phyloP scores from a whole-genome alignment of 1,140 invertebrate genomes.

The Scaptomyza hsui region DNA sequence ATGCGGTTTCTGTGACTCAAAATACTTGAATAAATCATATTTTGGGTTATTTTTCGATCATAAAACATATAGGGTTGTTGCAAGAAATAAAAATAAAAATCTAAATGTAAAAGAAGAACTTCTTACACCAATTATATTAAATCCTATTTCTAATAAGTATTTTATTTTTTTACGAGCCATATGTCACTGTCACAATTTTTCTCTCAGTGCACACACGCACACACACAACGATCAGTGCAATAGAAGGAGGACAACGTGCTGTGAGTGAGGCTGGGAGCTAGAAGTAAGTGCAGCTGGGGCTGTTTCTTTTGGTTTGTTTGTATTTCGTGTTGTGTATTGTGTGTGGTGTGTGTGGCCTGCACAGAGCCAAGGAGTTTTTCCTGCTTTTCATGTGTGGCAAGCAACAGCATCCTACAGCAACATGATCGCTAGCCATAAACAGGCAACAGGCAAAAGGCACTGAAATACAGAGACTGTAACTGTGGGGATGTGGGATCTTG shows the following conservation, averaged over 20 bases:
- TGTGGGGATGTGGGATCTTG: constrained; percentile 1
- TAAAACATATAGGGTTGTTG: no score
- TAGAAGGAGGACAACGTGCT: constrained; percentile 62
- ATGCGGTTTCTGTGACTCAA: no score
- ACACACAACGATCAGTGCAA: constrained; percentile 28
- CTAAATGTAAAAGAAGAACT: no score
- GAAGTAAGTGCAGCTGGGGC: constrained; percentile 12
- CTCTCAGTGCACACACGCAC: not conserved
- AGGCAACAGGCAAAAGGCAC: constrained; percentile 36
- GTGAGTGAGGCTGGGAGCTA: constrained; percentile 21
- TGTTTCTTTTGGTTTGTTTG: not conserved
- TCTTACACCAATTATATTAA: no score
- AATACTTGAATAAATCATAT: no score
- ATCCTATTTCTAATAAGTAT: no score
- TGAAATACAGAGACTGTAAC: constrained; percentile 8
- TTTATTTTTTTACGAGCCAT: no score
- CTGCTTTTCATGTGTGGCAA: constrained; percentile 80
- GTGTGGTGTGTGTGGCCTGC: constrained; percentile 38
- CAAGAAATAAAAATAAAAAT: no score
- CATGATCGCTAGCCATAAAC: constrained; percentile 46
- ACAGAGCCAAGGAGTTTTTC: constrained; percentile 80
- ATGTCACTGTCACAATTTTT: not conserved
- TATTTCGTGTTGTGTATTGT: no score
- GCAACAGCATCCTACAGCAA: constrained; percentile 61
- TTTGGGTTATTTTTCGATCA: no score